Percentiles rank a stretch among this genome's conserved stretches.
These are phyloP conservation scores for Myotis pilosus DNA, from an alignment of 2,797 vertebrate species.

Conservation along the genomic window DNA sequence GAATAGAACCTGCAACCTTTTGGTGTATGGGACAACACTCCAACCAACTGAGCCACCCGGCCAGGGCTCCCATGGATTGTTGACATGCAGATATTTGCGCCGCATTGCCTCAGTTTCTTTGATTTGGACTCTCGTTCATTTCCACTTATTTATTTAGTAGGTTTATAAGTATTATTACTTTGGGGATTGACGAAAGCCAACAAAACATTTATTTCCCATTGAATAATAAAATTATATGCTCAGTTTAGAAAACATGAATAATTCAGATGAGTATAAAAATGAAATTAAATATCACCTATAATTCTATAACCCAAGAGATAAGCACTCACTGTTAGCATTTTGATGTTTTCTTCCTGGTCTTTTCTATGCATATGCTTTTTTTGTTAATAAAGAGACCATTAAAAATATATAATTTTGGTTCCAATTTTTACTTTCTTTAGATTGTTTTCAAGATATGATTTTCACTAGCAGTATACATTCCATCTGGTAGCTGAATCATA, in stretches of 20 bases:
- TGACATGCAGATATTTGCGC: background rate
- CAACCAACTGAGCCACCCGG: background rate
- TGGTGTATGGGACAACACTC: background rate
- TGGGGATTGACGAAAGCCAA: background rate
- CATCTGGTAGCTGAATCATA: background rate
- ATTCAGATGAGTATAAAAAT: constrained; percentile 36
- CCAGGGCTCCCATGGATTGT: background rate
- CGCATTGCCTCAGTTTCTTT: background rate
- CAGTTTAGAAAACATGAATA: background rate
- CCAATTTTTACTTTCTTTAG: constrained; percentile 5
- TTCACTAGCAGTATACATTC: background rate
- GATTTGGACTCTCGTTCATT: background rate
- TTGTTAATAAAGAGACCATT: background rate
- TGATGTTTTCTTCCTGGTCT: background rate
- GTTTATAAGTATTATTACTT: background rate
- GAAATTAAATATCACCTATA: background rate
- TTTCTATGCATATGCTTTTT: background rate
- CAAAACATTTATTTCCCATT: background rate
- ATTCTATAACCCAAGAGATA: background rate
- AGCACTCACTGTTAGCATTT: background rate
- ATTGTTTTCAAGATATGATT: background rate
- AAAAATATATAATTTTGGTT: background rate
- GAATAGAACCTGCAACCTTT: background rate
- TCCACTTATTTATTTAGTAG: background rate
- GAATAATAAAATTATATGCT: constrained; percentile 24